These are phyloP conservation scores for Porites cylindrica DNA, from an alignment of 92 coral and sea anemone species.

Conservation along the genomic window DNA sequence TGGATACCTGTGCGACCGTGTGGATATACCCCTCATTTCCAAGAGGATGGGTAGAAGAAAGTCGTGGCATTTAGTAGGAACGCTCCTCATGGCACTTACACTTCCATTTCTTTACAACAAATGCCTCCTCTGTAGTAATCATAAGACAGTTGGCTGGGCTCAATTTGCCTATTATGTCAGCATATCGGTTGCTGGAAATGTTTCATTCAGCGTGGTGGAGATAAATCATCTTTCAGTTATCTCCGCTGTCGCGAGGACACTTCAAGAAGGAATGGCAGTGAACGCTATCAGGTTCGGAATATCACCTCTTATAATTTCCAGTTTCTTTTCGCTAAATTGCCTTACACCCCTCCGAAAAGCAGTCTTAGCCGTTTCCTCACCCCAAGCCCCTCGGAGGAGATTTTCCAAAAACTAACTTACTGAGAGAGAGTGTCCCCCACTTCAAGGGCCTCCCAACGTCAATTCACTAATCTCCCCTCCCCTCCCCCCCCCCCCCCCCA, in stretches of 20 bases:
- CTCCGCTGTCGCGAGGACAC: slow-evolving; percentile 40
- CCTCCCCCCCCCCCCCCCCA: no score
- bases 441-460: no score
- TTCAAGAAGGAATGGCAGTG: slow-evolving; percentile 53
- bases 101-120: slow-evolving; percentile 58
- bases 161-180: slow-evolving; percentile 29
- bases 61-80: slow-evolving; percentile 73
- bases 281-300: slow-evolving; percentile 60
- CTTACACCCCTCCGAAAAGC: no score
- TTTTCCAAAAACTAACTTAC: no score
- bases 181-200: slow-evolving; percentile 22
- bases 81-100: slow-evolving; percentile 36
- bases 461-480: no score
- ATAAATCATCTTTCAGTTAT: slow-evolving; percentile 68
- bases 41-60: slow-evolving; percentile 66
- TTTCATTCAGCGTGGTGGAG: slow-evolving; percentile 59
- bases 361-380: no score
- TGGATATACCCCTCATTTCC: slow-evolving; percentile 47
- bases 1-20: slow-evolving; percentile 67
- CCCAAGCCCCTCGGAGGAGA: no score
- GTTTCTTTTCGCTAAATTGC: no score
- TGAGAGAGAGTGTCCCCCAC: no score
- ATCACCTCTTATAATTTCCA: no score
- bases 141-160: slow-evolving; percentile 24
- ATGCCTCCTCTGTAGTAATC: slow-evolving; percentile 57